Conservation (phyloP, 2,113 vertebrate species). For the Procavia capensis region DNA sequence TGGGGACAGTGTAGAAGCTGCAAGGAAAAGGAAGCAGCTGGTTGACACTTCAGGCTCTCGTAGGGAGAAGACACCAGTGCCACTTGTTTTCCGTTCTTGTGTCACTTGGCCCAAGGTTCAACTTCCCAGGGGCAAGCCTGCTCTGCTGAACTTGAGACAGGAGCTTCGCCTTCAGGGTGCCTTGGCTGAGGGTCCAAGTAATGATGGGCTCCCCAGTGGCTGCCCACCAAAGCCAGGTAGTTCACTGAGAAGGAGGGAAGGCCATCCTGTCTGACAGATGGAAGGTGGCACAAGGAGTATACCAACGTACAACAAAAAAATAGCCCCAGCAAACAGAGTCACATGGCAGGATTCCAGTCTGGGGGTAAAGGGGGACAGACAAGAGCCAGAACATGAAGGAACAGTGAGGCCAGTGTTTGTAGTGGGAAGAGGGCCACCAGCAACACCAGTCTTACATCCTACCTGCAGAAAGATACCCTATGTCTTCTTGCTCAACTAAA, state of each 20-base stretch:
- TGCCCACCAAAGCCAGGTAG: neutral
- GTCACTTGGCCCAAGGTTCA: rapidly evolving
- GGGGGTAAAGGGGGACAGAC: no score
- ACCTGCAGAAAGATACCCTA: neutral
- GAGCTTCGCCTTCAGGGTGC: neutral
- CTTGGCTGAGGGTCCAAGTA: neutral
- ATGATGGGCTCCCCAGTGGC: rapidly evolving
- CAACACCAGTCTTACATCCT: rapidly evolving
- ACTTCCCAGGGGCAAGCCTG: rapidly evolving
- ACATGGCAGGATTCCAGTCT: no score
- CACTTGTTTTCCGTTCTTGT: rapidly evolving
- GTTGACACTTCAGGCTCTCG: neutral
- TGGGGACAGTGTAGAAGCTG: neutral
- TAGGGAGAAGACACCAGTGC: neutral
- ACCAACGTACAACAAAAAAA: neutral
- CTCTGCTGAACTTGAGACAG: neutral
- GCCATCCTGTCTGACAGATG: neutral
- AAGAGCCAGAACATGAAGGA: neutral
- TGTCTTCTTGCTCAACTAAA: neutral
- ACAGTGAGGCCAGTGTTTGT: neutral
- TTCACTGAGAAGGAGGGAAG: neutral
- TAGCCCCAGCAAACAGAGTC: neutral
- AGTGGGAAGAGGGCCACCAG: neutral
- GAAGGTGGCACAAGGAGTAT: neutral
- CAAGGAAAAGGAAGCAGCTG: rapidly evolving